These are phyloP conservation scores for Mus minutoides DNA, from an alignment of 2,797 vertebrate genomes.

Conservation along the genomic window DNA sequence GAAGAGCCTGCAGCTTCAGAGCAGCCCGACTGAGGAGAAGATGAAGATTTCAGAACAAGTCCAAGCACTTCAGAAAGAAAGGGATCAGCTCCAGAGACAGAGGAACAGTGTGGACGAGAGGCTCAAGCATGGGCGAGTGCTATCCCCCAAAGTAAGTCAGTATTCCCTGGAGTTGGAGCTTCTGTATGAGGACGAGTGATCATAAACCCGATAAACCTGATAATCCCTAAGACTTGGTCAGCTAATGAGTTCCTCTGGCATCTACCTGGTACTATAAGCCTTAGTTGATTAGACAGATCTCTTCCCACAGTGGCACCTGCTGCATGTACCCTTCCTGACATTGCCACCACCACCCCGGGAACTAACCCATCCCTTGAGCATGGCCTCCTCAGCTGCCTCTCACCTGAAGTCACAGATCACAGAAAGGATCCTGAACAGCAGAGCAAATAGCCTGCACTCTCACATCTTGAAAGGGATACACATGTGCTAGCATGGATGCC, in stretches of 20 bases:
- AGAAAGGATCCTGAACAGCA: constrained; percentile 7
- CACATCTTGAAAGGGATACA: neutral
- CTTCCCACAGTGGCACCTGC: neutral
- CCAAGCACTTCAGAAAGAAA: constrained; percentile 88
- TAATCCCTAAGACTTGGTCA: constrained; percentile 63
- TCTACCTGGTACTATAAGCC: neutral
- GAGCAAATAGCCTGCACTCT: neutral
- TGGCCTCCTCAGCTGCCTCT: constrained; percentile 8
- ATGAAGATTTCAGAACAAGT: constrained; percentile 86
- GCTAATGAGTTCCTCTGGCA: constrained; percentile 27
- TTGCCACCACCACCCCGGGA: neutral
- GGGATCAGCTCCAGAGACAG: constrained; percentile 87
- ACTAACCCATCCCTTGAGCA: neutral
- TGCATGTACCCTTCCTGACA: neutral
- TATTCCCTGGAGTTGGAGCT: constrained; percentile 77
- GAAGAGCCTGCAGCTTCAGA: constrained; percentile 83
- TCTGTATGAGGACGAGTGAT: constrained; percentile 54
- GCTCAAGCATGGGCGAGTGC: constrained; percentile 89
- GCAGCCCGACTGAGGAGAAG: constrained; percentile 83
- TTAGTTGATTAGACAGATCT: constrained; percentile 7
- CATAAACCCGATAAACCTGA: constrained; percentile 66
- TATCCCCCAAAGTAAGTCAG: constrained; percentile 90
- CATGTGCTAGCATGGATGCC: no score
- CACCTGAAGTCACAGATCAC: neutral
- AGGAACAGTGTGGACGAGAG: constrained; percentile 90